phyloP scores from a whole-genome alignment of 1,140 invertebrate species.

The Zaprionus kolodkinae region DNA sequence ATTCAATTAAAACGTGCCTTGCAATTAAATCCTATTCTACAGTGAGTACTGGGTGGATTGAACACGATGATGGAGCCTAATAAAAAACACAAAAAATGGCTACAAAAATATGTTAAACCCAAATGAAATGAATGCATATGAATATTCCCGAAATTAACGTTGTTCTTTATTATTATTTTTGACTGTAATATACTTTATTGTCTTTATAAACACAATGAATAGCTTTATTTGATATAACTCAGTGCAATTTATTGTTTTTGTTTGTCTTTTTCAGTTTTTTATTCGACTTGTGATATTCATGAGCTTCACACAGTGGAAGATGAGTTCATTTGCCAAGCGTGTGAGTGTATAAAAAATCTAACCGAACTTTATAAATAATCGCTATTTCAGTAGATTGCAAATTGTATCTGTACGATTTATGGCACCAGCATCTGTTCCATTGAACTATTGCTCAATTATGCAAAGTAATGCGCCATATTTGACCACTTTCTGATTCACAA shows the following conservation, averaged over 20 bases:
- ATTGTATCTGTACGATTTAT: conserved; percentile 6
- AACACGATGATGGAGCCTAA: background rate
- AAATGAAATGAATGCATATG: background rate
- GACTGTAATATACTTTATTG: background rate
- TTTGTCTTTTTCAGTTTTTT: background rate
- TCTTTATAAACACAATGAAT: conserved; percentile 12
- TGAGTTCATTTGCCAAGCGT: background rate
- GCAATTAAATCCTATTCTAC: conserved; percentile 3
- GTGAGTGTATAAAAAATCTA: background rate
- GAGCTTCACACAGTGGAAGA: background rate
- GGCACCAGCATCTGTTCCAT: background rate
- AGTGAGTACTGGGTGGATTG: background rate
- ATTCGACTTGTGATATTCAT: conserved; percentile 3
- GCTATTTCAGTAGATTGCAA: background rate
- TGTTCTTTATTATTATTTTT: background rate
- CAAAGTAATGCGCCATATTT: conserved; percentile 1
- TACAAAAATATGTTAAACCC: background rate
- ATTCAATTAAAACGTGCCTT: conserved; percentile 66
- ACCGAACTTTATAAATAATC: background rate
- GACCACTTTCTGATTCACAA: background rate
- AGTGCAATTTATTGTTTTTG: background rate
- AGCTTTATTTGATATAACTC: conserved; percentile 6
- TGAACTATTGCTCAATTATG: conserved; percentile 3
- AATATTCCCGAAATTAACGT: background rate
- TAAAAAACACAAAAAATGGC: background rate